Conservation (phyloP, 2,113 vertebrate species). For the Gadus chalcogrammus region DNA sequence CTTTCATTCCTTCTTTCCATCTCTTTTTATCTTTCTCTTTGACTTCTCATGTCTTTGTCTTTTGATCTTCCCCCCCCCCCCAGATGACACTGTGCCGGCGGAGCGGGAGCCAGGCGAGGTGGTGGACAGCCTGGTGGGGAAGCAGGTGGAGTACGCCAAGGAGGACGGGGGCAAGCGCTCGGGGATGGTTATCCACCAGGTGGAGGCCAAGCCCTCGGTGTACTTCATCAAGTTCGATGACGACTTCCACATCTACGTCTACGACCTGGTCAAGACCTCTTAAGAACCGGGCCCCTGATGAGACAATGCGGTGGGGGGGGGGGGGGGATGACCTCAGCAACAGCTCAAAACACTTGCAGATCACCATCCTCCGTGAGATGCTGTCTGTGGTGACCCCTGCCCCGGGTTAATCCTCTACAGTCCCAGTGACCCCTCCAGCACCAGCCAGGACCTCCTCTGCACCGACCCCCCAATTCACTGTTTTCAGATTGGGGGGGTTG, state of each 20-base stretch:
- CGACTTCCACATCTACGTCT: conserved; percentile 99
- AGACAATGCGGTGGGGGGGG: too few relatives aligned
- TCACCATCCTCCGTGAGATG: too few relatives aligned
- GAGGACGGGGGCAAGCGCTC: conserved; percentile 92
- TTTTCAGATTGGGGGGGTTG: too few relatives aligned
- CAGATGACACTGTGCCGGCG: conserved; percentile 85
- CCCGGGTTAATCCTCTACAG: too few relatives aligned
- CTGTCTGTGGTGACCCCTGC: too few relatives aligned
- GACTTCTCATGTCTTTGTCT: neutral
- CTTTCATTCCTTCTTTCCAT: neutral
- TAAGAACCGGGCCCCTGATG: conserved; percentile 25
- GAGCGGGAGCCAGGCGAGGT: conserved; percentile 91
- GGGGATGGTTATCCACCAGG: conserved; percentile 97
- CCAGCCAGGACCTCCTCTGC: too few relatives aligned
- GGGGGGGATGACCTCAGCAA: too few relatives aligned
- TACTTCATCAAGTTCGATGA: conserved; percentile 99
- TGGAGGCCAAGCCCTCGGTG: conserved; percentile 95
- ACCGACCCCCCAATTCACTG: too few relatives aligned
- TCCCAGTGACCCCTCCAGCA: too few relatives aligned
- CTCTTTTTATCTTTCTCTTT: neutral
- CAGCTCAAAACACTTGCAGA: too few relatives aligned
- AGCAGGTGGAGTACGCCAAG: conserved; percentile 98
- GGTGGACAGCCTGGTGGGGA: conserved; percentile 94
- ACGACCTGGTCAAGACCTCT: conserved; percentile 91
- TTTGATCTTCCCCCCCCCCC: conserved; percentile 13